Evolutionary conservation across 1,140 invertebrate species (phyloP).

Genomic region (Spodoptera frugiperda): DNA sequence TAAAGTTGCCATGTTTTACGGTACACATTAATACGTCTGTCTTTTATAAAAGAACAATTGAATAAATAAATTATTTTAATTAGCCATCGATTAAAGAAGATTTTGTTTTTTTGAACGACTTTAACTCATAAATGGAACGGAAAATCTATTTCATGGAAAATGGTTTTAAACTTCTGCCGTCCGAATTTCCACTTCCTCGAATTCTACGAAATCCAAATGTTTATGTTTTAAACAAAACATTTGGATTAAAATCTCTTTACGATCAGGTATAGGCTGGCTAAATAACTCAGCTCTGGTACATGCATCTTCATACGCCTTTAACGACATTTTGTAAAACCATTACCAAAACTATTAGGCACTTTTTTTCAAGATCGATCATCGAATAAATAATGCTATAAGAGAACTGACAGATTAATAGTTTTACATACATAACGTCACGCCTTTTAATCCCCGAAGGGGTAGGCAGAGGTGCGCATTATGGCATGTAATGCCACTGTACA

Average conservation of each 20-base stretch:
- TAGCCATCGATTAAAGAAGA: too few relatives aligned
- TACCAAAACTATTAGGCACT: conserved; percentile 29
- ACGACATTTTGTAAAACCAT: conserved; percentile 79
- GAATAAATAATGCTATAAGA: conserved; percentile 10
- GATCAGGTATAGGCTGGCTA: conserved; percentile 88
- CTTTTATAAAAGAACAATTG: too few relatives aligned
- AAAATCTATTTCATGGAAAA: not conserved
- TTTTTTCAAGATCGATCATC: not conserved
- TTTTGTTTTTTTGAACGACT: too few relatives aligned
- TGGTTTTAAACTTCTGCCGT: conserved; percentile 79
- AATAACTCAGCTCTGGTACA: conserved; percentile 91
- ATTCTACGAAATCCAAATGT: conserved; percentile 79
- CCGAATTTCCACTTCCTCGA: conserved; percentile 84
- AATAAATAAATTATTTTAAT: too few relatives aligned
- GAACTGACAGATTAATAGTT: conserved; percentile 2
- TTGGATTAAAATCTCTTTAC: conserved; percentile 89
- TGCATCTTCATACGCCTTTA: conserved; percentile 90
- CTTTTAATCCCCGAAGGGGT: too few relatives aligned
- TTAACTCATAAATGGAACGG: not conserved
- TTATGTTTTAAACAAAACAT: conserved; percentile 84
- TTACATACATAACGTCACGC: too few relatives aligned
- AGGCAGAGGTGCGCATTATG: too few relatives aligned
- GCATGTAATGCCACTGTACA: too few relatives aligned
- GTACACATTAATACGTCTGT: too few relatives aligned
- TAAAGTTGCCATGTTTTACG: too few relatives aligned